These are phyloP conservation scores for Psittacula cyanocephala DNA, from an alignment of 2,113 vertebrate genomes.

Conservation along the genomic window DNA sequence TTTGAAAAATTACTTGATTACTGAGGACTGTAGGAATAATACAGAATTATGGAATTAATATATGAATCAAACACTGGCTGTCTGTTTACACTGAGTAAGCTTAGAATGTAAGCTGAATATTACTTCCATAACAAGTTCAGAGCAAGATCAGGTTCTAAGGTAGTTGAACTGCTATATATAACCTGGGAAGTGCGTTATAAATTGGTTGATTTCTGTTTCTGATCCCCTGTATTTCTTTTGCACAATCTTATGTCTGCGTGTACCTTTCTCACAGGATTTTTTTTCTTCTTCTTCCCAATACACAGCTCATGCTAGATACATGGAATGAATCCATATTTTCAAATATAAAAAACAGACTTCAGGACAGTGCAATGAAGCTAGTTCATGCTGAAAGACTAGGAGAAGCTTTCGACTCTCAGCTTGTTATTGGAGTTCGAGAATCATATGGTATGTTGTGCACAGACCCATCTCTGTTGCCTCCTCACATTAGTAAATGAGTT, in stretches of 20 bases:
- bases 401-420: constrained; percentile 98
- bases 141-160: background rate
- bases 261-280: background rate
- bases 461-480: background rate
- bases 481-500: background rate
- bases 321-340: constrained; percentile 99
- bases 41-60: background rate
- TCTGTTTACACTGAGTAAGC: background rate
- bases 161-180: background rate
- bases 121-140: background rate
- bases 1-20: background rate
- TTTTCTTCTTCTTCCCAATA: constrained; percentile 1
- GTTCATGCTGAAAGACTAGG: constrained; percentile 96
- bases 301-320: constrained; percentile 96
- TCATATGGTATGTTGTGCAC: constrained; percentile 87
- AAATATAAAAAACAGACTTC: constrained; percentile 96
- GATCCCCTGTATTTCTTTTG: background rate
- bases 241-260: background rate
- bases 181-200: background rate
- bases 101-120: background rate
- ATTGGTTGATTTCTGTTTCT: background rate
- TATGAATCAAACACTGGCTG: background rate
- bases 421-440: constrained; percentile 97
- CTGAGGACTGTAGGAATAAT: background rate
- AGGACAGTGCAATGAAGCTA: constrained; percentile 98